A percentile compares a stretch with the other conserved stretches of the same genome.
Evolutionary conservation across 2,888 invertebrate genomes (phyloP).

Genomic region (Caenorhabditis sp.): DNA sequence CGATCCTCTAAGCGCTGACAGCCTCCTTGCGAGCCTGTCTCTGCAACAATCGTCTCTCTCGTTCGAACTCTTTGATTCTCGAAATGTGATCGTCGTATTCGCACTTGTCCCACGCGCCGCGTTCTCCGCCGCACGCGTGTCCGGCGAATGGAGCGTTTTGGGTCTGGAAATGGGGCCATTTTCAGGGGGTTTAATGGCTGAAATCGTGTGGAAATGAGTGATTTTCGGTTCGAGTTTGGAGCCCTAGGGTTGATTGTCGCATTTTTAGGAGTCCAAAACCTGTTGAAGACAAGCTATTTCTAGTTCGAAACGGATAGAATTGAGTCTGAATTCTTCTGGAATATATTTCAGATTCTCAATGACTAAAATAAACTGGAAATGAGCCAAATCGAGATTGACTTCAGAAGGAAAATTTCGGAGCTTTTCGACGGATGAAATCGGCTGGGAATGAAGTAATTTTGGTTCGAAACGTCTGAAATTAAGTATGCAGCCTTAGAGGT

Average conservation of each 20-base stretch:
- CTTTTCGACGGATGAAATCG: not conserved
- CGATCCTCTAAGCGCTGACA: constrained; percentile 14
- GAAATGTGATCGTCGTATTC: constrained; percentile 82
- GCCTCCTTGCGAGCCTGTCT: constrained; percentile 79
- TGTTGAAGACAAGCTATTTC: no score
- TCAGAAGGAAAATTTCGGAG: no score
- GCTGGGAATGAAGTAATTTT: not conserved
- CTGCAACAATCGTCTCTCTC: constrained; percentile 80
- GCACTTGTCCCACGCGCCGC: constrained; percentile 80
- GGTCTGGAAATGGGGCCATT: constrained; percentile 68
- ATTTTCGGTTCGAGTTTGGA: not conserved
- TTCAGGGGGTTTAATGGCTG: not conserved
- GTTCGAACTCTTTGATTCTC: constrained; percentile 83
- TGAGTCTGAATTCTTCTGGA: no score
- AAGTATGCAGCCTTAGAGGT: not conserved
- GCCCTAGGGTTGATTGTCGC: no score
- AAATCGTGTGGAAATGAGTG: not conserved
- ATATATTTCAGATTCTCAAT: no score
- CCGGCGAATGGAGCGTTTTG: constrained; percentile 80
- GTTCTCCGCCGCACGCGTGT: constrained; percentile 77
- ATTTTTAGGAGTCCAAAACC: no score
- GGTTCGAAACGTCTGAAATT: not conserved
- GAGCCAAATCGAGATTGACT: no score
- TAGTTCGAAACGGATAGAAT: no score
- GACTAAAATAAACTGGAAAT: no score